Base-by-base conservation (phyloP, 2,888 invertebrate species). In the Hemithea aestivaria region DNA sequence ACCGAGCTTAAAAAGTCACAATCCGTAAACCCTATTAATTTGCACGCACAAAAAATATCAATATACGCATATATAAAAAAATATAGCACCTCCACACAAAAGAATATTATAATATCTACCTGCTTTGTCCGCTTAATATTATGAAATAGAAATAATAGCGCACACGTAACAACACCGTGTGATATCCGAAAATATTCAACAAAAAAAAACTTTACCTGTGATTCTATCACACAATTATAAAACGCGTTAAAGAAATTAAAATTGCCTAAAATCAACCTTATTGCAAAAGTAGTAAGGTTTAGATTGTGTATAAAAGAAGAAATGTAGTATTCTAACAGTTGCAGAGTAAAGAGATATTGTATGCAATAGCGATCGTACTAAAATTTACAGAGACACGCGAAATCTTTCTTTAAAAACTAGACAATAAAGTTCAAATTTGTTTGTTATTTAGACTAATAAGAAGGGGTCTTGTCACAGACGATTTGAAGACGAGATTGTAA, bases 141-240 rank as follows among this genome's bases (percentile, higher is more conserved):
- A 62, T 66, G 59, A 62, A 64, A 64, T 61, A 61, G 54, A 57
- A 62, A 72, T 70, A 70, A 74, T 75, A 65, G 63, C 64, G 53
- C 54, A 40, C 51, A 58, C 71, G 72, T 73, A 75, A 73, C 76
- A 72, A 73, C 58, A 66, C 62, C 35, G 66, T 68, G 69, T 66
- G 63, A 64, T 61, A 65, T 69, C 68, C 71, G 72, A 72, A 71
- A 73, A 73, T 68, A 74, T 64, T 35, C 42, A 29, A 30, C 40
- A 43, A 61, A 72, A 76, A 77, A 75, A 76, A 68, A 46, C 40
- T 40, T 66, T 79, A 79, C 79, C 79, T 79, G 79, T 70, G 65
- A 60, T 66, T 71, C 56, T 51, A 22, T 24, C 42, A 36, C 10
- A 20, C 25, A 11, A 20, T 2, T 40, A 27, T 43, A 35, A 16